phyloP scores from a whole-genome alignment of 2,888 invertebrate species.

The Yponomeuta evonymella region DNA sequence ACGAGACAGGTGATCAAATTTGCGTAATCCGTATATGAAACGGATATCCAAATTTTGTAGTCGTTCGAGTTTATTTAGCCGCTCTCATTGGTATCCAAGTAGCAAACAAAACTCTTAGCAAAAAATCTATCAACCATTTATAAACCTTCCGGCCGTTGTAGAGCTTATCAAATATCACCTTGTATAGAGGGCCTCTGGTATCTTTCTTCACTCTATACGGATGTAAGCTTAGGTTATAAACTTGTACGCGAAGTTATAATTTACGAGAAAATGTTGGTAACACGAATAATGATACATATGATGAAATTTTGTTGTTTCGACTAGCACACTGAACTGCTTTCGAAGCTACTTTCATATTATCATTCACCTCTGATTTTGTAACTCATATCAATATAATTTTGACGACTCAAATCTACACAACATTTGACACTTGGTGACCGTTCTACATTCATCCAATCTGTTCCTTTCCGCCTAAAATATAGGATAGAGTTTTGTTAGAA shows the following conservation, averaged over 20 bases:
- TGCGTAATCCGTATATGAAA: too few species aligned
- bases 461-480: too few species aligned
- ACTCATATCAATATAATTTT: not conserved
- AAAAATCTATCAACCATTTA: too few species aligned
- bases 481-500: conserved; percentile 28
- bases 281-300: conserved; percentile 1
- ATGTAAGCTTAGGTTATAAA: conserved; percentile 21
- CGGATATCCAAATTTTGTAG: too few species aligned
- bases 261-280: conserved; percentile 12
- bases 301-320: conserved; percentile 2
- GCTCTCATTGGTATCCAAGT: too few species aligned
- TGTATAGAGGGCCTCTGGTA: not conserved
- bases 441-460: too few species aligned
- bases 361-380: not conserved
- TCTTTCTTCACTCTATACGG: conserved; percentile 18
- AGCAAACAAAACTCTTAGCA: too few species aligned
- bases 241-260: conserved; percentile 20
- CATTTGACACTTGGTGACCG: too few species aligned
- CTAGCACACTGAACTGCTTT: conserved; percentile 12
- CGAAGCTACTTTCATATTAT: conserved; percentile 27
- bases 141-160: not conserved
- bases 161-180: not conserved
- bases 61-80: too few species aligned
- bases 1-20: too few species aligned
- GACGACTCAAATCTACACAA: too few species aligned